These are phyloP conservation scores for Slavum lentiscoides DNA, from an alignment of 2,888 invertebrate genomes.

Conservation along the genomic window DNA sequence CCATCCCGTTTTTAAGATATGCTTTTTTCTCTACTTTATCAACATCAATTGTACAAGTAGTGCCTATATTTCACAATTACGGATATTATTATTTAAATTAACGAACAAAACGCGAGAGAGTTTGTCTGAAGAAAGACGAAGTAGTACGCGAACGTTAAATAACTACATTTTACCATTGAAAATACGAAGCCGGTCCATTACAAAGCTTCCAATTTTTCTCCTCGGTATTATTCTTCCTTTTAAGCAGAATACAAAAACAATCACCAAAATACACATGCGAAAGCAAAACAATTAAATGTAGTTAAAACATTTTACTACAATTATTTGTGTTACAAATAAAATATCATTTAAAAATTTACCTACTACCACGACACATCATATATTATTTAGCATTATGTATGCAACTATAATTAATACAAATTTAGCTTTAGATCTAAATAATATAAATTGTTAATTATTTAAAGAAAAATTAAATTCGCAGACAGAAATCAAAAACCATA, in stretches of 20 bases:
- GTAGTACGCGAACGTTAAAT: neutral
- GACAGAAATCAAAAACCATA: neutral
- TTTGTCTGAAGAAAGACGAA: neutral
- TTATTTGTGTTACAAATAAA: neutral
- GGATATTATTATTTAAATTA: slow-evolving; percentile 9
- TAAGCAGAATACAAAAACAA: slow-evolving; percentile 44
- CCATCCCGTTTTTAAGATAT: slow-evolving; percentile 4
- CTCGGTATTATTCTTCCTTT: slow-evolving; percentile 44
- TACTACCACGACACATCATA: neutral
- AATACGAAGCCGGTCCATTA: slow-evolving; percentile 48
- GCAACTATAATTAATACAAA: neutral
- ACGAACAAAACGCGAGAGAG: neutral
- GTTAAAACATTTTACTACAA: slow-evolving; percentile 27
- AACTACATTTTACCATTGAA: slow-evolving; percentile 43
- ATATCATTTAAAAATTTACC: neutral
- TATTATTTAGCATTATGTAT: neutral
- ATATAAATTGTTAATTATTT: neutral
- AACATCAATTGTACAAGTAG: slow-evolving; percentile 35
- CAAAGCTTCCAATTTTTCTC: slow-evolving; percentile 44
- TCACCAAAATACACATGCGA: slow-evolving; percentile 48
- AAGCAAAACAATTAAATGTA: slow-evolving; percentile 38
- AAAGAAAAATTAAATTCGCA: neutral
- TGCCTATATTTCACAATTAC: slow-evolving; percentile 30
- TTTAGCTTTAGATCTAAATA: slow-evolving; percentile 21
- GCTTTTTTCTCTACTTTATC: slow-evolving; percentile 31